These are phyloP conservation scores for Oreochromis mossambicus DNA, from an alignment of 2,797 vertebrate genomes.

Conservation along the genomic window DNA sequence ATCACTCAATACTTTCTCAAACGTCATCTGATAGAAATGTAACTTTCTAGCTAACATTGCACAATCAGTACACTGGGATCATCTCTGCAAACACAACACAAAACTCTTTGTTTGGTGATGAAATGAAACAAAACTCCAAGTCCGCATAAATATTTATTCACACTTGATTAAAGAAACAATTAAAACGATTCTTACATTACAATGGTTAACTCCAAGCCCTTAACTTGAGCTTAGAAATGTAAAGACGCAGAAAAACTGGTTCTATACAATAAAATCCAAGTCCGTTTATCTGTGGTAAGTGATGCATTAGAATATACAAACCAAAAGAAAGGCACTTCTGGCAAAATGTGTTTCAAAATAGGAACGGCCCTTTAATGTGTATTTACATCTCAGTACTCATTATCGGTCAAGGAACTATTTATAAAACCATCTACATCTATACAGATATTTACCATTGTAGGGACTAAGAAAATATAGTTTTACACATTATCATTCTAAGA, in stretches of 20 bases:
- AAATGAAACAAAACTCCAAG: background rate
- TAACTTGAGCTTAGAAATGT: background rate
- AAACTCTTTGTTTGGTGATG: background rate
- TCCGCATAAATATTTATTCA: conserved; percentile 38
- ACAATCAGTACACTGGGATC: background rate
- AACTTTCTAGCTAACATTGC: background rate
- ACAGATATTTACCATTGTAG: conserved; percentile 1
- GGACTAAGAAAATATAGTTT: conserved; percentile 40
- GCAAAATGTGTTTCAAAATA: background rate
- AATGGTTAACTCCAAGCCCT: background rate
- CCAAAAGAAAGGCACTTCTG: conserved; percentile 48
- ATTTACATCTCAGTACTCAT: background rate
- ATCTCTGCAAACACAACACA: background rate
- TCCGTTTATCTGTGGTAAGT: background rate
- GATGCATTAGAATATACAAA: background rate
- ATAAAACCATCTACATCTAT: background rate
- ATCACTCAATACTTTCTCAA: background rate
- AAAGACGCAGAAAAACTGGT: background rate
- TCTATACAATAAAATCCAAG: background rate
- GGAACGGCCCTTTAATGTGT: background rate
- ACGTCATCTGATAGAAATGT: background rate
- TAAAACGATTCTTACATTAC: conserved; percentile 19
- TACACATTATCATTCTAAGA: background rate
- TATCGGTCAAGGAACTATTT: background rate
- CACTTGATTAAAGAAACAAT: background rate